Evolutionary conservation across 2,113 vertebrate genomes (phyloP).

Genomic region (Illadopsis cleaveri): DNA sequence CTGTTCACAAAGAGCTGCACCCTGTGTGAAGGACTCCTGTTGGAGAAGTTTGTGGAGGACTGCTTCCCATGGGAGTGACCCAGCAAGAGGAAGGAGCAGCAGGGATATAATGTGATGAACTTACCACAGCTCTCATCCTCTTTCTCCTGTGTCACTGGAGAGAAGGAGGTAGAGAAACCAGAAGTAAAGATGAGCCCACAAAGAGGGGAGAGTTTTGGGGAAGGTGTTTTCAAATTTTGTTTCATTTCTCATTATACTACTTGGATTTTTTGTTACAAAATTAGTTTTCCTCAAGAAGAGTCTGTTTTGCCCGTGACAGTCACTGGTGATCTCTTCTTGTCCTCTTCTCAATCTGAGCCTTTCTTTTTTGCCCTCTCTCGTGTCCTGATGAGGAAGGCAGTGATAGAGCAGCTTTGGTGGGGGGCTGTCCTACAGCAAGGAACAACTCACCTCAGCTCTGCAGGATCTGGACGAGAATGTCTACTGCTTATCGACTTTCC

Average conservation of each 20-base stretch:
- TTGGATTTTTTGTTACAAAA: background rate
- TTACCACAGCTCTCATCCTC: background rate
- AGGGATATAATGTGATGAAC: background rate
- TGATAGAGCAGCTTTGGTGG: background rate
- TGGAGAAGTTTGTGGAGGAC: background rate
- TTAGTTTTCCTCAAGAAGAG: background rate
- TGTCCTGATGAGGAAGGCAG: background rate
- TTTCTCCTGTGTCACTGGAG: background rate
- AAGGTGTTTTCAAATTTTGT: background rate
- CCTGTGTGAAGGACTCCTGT: background rate
- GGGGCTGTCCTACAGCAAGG: background rate
- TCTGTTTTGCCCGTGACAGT: background rate
- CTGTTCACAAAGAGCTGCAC: background rate
- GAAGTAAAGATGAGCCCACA: background rate
- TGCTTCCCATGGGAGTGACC: accelerated
- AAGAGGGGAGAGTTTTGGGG: background rate
- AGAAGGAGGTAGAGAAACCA: background rate
- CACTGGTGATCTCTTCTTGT: background rate
- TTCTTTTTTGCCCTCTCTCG: background rate
- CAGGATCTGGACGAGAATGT: background rate
- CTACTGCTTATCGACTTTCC: background rate
- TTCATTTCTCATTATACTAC: background rate
- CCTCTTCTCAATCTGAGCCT: background rate
- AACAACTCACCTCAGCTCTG: background rate
- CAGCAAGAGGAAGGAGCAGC: background rate